Percentiles rank a stretch among this genome's conserved stretches.
These are phyloP conservation scores for Plemyria rubiginata DNA, from an alignment of 2,888 invertebrate species.

Conservation along the genomic window DNA sequence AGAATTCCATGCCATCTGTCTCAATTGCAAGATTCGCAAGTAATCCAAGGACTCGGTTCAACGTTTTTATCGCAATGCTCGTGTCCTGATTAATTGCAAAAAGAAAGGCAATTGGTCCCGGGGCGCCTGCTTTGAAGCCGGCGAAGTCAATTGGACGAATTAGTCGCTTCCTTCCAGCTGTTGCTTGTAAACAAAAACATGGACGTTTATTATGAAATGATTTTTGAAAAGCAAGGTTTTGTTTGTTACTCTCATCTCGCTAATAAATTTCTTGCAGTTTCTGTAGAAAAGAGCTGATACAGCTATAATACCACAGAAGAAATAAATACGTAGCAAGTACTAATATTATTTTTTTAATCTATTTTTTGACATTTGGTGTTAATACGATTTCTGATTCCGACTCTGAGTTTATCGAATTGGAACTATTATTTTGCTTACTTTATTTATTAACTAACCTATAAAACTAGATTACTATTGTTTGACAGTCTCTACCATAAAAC, in stretches of 20 bases:
- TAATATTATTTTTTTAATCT: too few relatives aligned
- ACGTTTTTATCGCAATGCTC: constrained; percentile 21
- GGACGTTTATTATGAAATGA: constrained; percentile 22
- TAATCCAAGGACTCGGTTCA: constrained; percentile 15
- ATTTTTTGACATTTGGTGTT: too few relatives aligned
- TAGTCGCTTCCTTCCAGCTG: constrained; percentile 52
- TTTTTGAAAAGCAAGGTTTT: constrained; percentile 4
- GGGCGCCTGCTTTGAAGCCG: constrained; percentile 48
- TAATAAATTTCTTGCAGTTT: neutral
- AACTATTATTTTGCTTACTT: neutral
- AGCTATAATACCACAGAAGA: neutral
- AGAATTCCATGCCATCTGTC: constrained; percentile 5
- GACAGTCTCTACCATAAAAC: too few relatives aligned
- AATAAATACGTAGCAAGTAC: too few relatives aligned
- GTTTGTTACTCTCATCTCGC: too few relatives aligned
- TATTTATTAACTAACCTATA: neutral
- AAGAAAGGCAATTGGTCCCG: constrained; percentile 53
- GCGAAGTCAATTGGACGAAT: constrained; percentile 55
- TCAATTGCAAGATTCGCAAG: constrained; percentile 10
- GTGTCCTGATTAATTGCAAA: constrained; percentile 33
- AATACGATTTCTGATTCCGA: neutral
- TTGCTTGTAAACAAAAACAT: constrained; percentile 45
- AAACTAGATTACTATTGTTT: too few relatives aligned
- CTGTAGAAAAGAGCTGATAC: neutral
- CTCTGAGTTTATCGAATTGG: neutral